Base-by-base conservation (phyloP, 2,797 vertebrate genomes). In the Propithecus deckenii region DNA sequence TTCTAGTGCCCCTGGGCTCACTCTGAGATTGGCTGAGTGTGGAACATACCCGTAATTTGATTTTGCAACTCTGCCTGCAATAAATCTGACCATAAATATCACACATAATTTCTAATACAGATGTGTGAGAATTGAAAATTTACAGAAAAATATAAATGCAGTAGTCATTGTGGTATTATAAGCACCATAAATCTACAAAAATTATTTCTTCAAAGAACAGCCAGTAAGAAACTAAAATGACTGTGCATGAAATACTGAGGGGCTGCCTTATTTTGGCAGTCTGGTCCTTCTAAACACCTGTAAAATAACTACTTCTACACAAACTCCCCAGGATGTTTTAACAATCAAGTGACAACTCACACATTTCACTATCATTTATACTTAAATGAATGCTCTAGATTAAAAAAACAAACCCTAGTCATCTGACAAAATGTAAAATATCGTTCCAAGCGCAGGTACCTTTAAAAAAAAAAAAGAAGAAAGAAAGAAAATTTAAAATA, bases 291-390 rank as follows among this genome's bases (percentile, higher is more conserved):
- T 52, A n/a, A 86, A 91, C 8, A 46, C 20, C 18, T 92, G 23
- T 46, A 91, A 97, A 5, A 35, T 59, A 92, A 87, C 23, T 5
- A 86, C 25, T 86, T 85, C 75, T 93, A 18, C n/a, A 90, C 48
- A 92, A 90, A 94, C 46, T 43, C 71, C 46, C 65, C 50, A 50
- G 13, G 67, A 75, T n/a, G 48, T 52, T 52, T 61, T 84, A 81
- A 90, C 30, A 59, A 59, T 86, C 71, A 79, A 84, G 14, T 84
- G 38, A 92, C 22, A 88, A 95, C 46, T 90, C 89, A 57, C 11
- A 97, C 75, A 92, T 72, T 84, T 94, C 76, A 94, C n/a, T 84
- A 75, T 43, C 57, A 87, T 79, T 92, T 41, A 84, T 71, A 83
- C 67, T 69, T 86, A 94, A 61, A 90, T n/a, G 17, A 97, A 83